Conservation (phyloP, 2,113 vertebrate genomes). For the Larimichthys polyactis region DNA sequence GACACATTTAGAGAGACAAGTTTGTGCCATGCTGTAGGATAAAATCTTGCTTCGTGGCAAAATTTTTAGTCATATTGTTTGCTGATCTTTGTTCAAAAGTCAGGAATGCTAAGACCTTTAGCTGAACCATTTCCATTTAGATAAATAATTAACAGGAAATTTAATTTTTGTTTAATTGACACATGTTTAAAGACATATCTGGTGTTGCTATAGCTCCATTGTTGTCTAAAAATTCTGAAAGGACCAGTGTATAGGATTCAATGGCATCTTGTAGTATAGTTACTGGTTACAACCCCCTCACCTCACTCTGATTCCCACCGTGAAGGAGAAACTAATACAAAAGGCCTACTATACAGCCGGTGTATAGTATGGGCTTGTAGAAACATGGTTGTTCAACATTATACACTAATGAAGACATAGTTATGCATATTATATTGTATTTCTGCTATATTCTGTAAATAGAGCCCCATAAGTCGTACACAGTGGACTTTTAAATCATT, state of each 20-base stretch:
- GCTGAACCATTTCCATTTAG: not conserved
- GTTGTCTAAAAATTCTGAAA: not conserved
- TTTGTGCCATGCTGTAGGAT: not conserved
- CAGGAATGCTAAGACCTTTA: not conserved
- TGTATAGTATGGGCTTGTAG: too few relatives aligned
- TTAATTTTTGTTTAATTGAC: not conserved
- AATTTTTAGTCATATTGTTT: not conserved
- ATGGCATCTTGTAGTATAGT: too few relatives aligned
- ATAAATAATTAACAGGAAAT: not conserved
- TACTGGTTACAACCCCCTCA: too few relatives aligned
- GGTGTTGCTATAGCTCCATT: not conserved
- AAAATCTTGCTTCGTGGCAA: not conserved
- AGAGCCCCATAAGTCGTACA: too few relatives aligned
- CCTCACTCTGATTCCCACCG: too few relatives aligned
- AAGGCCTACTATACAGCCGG: too few relatives aligned
- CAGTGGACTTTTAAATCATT: not conserved
- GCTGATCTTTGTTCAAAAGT: not conserved
- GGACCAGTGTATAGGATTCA: too few relatives aligned
- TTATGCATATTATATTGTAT: too few relatives aligned
- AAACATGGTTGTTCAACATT: too few relatives aligned
- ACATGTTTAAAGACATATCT: not conserved
- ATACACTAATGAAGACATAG: too few relatives aligned
- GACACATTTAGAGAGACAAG: slow-evolving; percentile 8
- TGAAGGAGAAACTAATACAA: too few relatives aligned
- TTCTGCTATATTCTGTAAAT: too few relatives aligned